A percentile compares a stretch with the other conserved stretches of the same genome.
These are phyloP conservation scores for Lepas anatifera DNA, from an alignment of 2,888 invertebrate genomes.

Conservation along the genomic window DNA sequence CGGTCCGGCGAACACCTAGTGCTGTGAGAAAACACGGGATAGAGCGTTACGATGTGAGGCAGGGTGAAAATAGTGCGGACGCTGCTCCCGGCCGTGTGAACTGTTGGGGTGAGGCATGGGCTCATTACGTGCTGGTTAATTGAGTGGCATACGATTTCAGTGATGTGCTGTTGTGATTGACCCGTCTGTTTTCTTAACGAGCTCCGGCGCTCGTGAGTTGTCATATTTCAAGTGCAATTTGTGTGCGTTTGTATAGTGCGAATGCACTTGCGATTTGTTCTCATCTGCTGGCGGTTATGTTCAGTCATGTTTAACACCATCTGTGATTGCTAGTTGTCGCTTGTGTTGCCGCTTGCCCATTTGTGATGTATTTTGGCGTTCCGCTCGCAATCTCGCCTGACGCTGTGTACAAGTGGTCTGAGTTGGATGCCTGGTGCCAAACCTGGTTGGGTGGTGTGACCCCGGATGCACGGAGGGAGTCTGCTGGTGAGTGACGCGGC, in stretches of 20 bases:
- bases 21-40: too few relatives aligned
- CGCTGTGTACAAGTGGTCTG: neutral
- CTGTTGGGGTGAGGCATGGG: too few relatives aligned
- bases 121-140: too few relatives aligned
- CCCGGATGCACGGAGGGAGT: neutral
- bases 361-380: neutral
- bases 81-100: too few relatives aligned
- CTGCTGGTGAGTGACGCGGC: neutral
- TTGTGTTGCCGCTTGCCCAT: neutral
- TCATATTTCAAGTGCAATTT: slow-evolving; percentile 7
- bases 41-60: too few relatives aligned
- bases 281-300: neutral
- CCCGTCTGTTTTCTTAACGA: too few relatives aligned
- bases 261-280: neutral
- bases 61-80: too few relatives aligned
- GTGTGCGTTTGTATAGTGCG: neutral
- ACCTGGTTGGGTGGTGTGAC: neutral
- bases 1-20: too few relatives aligned
- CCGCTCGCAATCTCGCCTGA: neutral
- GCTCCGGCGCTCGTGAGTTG: too few relatives aligned
- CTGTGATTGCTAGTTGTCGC: neutral
- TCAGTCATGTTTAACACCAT: neutral
- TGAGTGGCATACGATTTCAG: too few relatives aligned
- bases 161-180: too few relatives aligned
- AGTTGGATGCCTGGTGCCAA: slow-evolving; percentile 3